Conservation (phyloP, 2,797 vertebrate species). For the Notolepis coatsorum region DNA sequence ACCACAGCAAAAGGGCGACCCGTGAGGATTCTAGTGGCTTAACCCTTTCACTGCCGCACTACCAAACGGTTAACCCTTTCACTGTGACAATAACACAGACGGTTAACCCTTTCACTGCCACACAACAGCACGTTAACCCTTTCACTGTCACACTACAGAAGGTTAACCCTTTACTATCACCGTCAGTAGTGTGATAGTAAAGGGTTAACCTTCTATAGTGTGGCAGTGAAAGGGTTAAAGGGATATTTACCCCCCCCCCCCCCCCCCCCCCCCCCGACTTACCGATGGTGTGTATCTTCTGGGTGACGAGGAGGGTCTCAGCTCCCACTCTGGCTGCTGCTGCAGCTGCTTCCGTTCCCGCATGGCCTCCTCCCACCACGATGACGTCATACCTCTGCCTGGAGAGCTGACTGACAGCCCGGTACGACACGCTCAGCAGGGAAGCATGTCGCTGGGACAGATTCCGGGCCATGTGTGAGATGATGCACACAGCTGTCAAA, state of each 20-base stretch:
- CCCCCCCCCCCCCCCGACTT: too few species aligned
- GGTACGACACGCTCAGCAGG: conserved; percentile 37
- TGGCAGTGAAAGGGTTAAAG: too few species aligned
- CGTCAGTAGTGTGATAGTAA: too few species aligned
- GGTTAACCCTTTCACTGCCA: background rate
- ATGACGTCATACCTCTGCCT: conserved; percentile 82
- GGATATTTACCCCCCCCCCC: too few species aligned
- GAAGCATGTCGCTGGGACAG: conserved; percentile 42
- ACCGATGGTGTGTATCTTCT: conserved; percentile 91
- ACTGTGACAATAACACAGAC: too few species aligned
- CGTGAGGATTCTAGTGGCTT: too few species aligned
- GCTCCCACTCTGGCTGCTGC: conserved; percentile 87
- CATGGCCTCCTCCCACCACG: conserved; percentile 85
- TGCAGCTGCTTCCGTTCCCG: conserved; percentile 84
- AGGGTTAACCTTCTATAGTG: too few species aligned
- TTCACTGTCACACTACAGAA: too few species aligned
- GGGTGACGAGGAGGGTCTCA: conserved; percentile 89
- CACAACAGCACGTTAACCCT: background rate
- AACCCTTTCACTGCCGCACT: too few species aligned
- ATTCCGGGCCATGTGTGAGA: conserved; percentile 71
- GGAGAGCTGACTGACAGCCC: conserved; percentile 48
- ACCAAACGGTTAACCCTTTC: too few species aligned
- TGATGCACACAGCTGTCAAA: conserved; percentile 43
- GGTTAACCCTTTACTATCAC: too few species aligned
- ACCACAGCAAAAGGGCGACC: too few species aligned